phyloP scores from a whole-genome alignment of 2,113 vertebrate species.

The Trematocara stigmaticum region DNA sequence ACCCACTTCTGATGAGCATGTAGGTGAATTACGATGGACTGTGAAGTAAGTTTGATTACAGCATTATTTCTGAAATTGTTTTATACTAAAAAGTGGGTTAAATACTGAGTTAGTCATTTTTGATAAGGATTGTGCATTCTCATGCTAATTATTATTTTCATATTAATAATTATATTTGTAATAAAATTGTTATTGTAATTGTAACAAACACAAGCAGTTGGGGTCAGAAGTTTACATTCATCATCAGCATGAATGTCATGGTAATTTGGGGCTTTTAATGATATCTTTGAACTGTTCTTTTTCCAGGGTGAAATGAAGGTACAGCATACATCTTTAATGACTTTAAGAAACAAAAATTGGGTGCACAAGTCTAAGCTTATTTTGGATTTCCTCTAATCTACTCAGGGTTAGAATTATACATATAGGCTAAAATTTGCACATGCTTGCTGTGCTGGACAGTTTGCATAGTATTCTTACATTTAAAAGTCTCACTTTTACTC shows the following conservation, averaged over 20 bases:
- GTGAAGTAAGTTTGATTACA: neutral
- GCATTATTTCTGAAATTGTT: neutral
- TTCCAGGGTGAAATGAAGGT: neutral
- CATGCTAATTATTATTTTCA: neutral
- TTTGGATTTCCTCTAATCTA: neutral
- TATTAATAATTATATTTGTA: neutral
- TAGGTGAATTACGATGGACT: neutral
- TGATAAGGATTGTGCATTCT: neutral
- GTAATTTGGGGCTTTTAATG: neutral
- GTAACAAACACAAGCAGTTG: neutral
- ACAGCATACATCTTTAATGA: neutral
- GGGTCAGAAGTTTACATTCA: neutral
- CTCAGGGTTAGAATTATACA: neutral
- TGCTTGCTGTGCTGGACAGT: neutral
- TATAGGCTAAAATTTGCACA: neutral
- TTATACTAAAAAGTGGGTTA: neutral
- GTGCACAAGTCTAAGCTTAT: neutral
- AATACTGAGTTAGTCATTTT: neutral
- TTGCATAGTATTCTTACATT: neutral
- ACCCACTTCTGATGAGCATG: neutral
- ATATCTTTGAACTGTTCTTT: neutral
- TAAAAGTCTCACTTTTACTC: neutral
- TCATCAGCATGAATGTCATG: neutral
- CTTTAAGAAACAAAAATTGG: neutral
- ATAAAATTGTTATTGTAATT: neutral